Evolutionary conservation across 2,888 invertebrate genomes (phyloP).

Genomic region (Toxonevra muliebris): DNA sequence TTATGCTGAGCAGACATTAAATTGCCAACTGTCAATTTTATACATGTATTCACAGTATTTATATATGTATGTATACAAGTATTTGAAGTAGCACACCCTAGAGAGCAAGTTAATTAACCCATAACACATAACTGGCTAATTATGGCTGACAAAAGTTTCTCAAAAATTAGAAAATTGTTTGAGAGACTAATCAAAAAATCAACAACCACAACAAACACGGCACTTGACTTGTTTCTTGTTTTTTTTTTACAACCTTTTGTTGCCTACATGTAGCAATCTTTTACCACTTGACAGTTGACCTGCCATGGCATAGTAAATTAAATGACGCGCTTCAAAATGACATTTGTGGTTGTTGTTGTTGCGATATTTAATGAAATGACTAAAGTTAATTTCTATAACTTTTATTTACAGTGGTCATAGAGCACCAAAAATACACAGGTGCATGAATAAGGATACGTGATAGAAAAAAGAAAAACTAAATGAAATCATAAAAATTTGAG

Average conservation of each 20-base stretch:
- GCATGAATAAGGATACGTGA: background rate
- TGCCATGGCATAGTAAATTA: conserved; percentile 5
- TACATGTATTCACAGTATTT: no score
- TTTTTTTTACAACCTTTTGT: no score
- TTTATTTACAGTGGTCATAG: background rate
- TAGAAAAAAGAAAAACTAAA: background rate
- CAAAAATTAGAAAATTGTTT: conserved; percentile 31
- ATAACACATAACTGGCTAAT: conserved; percentile 15
- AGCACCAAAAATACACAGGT: background rate
- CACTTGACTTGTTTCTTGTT: background rate
- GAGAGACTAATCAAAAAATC: conserved; percentile 25
- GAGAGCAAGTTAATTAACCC: background rate
- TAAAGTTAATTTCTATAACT: background rate
- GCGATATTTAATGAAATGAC: background rate
- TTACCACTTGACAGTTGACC: conserved; percentile 19
- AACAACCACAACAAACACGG: conserved; percentile 10
- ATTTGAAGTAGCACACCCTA: no score
- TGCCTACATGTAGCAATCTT: no score
- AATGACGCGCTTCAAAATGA: conserved; percentile 1
- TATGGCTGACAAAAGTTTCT: conserved; percentile 22
- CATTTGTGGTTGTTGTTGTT: background rate
- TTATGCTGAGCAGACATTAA: conserved; percentile 25
- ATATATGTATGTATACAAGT: no score
- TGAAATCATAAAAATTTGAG: background rate
- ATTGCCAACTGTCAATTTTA: conserved; percentile 31